phyloP scores from a whole-genome alignment of 2,797 vertebrate genomes.

The Manis pentadactyla region DNA sequence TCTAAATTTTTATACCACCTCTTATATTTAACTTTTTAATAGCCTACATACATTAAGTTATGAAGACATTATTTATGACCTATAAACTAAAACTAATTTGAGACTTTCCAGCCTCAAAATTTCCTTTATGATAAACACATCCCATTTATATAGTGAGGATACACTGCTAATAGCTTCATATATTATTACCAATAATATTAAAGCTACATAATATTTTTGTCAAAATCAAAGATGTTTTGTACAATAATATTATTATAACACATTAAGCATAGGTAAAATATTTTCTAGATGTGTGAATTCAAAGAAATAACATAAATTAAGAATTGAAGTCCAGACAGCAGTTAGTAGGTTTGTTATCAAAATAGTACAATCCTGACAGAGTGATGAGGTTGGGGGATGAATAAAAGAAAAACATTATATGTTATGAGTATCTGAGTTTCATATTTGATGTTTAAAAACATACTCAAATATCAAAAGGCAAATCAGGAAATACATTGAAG shows the following conservation, averaged over 20 bases:
- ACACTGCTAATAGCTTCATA: not conserved
- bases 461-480: not conserved
- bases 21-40: slow-evolving; percentile 1
- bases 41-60: not conserved
- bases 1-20: not conserved
- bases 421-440: not conserved
- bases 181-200: not conserved
- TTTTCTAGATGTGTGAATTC: not conserved
- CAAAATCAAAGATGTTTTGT: not conserved
- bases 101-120: not conserved
- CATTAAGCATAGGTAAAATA: not conserved
- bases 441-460: not conserved
- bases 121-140: not conserved
- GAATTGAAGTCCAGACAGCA: not conserved
- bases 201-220: not conserved
- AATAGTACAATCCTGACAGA: not conserved
- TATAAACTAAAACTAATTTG: not conserved
- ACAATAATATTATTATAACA: not conserved
- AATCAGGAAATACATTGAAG: not conserved
- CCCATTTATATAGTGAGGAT: not conserved
- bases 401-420: not conserved
- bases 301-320: not conserved
- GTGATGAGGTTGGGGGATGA: not conserved
- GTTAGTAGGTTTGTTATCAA: not conserved
- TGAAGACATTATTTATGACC: slow-evolving; percentile 16